These are phyloP conservation scores for Hirudo medicinalis DNA, from an alignment of 1,140 invertebrate genomes.

Conservation along the genomic window DNA sequence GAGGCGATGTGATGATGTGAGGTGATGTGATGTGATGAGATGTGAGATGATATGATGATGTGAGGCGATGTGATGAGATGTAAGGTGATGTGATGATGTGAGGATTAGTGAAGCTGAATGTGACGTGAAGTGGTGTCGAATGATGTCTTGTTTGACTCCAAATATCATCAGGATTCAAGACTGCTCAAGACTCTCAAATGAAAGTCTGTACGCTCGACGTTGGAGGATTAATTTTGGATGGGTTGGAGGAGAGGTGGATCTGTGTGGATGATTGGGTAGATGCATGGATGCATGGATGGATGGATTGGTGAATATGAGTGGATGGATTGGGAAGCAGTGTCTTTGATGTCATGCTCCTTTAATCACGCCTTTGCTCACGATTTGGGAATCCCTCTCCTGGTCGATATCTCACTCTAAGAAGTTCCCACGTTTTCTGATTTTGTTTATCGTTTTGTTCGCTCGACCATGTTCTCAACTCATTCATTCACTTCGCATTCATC, in stretches of 20 bases:
- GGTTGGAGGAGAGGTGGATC: no score
- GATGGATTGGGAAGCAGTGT: no score
- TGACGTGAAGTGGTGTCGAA: not conserved
- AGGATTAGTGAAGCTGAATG: not conserved
- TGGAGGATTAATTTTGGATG: no score
- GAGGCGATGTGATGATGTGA: not conserved
- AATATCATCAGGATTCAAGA: not conserved
- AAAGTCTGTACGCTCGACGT: not conserved
- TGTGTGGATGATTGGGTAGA: no score
- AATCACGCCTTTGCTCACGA: conserved; percentile 5
- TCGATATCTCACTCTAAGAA: conserved; percentile 8
- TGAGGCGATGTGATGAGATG: not conserved
- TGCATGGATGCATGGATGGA: no score
- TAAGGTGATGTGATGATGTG: not conserved
- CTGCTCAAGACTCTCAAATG: not conserved
- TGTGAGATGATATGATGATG: not conserved
- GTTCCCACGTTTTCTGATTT: conserved; percentile 13
- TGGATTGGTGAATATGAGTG: no score
- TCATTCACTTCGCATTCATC: conserved; percentile 16
- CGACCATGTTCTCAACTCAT: conserved; percentile 13
- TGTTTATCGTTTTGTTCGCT: not conserved
- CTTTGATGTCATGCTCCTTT: not conserved
- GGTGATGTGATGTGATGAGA: not conserved
- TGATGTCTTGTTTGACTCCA: not conserved
- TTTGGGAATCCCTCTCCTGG: conserved; percentile 3